Base-by-base conservation (phyloP, 1,140 invertebrate genomes). In the Achroia grisella region DNA sequence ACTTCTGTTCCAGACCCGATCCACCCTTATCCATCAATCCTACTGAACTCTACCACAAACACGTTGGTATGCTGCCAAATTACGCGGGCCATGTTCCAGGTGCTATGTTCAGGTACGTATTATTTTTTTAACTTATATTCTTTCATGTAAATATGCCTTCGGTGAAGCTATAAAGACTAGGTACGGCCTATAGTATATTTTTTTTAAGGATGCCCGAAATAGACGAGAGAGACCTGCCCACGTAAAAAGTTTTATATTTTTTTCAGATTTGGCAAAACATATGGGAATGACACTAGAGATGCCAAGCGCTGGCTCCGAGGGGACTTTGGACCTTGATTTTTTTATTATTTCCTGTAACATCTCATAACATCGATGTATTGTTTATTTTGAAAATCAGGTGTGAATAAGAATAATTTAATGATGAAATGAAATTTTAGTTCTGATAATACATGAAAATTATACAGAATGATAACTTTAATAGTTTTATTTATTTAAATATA, bases 21-120 rank as follows among this genome's bases (percentile, higher is more conserved):
- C 79, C 83, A 12, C 83, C 83, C 4, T 41, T 86, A 10, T 82
- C 80, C 41, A 81, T 84, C 35, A 80, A 82, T 42, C 79, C 81
- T 0, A 86, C 77, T 13, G 85, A 90, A 61, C 89, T 93, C 28
- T 93, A 93, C 50, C 89, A 91, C 56, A 89, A 90, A 47, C 88
- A 92, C 47, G 87, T 90, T 29, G 91, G 92, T 8, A 88, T 93
- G 80, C 63, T 93, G 41, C 92, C 92, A 0, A 91, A 91, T 65
- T 94, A 94, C 71, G 87, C 88, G 3, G 92, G 92, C 1, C 92
- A 94, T 57, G 89, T 93, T 37, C 92, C 92, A 0, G 92, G 92
- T 32, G 86, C 86, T 39, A 85, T 87, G 49, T 91, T 90, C 61
- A 89, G 90, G 89, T 91, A 70, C 60, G 14, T 39, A 15, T 33